Conservation (phyloP, 92 coral and sea anemone genomes). For the Parazoanthus swiftii region DNA sequence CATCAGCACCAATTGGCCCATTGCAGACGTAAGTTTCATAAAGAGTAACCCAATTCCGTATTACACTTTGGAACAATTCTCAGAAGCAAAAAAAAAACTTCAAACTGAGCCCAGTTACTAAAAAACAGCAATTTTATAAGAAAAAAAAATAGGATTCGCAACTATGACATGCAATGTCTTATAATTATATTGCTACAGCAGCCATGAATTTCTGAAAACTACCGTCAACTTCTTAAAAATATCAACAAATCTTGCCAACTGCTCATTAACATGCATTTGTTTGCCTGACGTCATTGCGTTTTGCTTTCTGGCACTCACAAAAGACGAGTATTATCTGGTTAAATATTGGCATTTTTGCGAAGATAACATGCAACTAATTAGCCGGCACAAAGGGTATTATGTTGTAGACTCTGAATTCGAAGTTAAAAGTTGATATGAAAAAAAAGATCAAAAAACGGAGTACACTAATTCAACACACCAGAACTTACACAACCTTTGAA, state of each 20-base stretch:
- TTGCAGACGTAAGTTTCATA: not conserved
- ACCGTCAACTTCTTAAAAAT: not conserved
- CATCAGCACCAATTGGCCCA: not conserved
- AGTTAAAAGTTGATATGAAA: not conserved
- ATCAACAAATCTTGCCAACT: not conserved
- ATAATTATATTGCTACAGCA: not conserved
- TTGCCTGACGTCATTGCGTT: slow-evolving; percentile 12
- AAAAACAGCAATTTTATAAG: not conserved
- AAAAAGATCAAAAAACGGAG: not conserved
- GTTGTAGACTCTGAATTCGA: slow-evolving; percentile 1
- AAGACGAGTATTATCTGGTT: not conserved
- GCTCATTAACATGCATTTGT: not conserved
- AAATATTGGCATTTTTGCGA: not conserved
- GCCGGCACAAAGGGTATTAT: slow-evolving; percentile 2
- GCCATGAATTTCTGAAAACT: not conserved
- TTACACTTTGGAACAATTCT: not conserved
- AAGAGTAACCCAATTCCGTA: slow-evolving; percentile 3
- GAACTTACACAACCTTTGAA: slow-evolving; percentile 11
- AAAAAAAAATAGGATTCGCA: not conserved
- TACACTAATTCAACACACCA: not conserved
- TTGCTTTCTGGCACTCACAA: slow-evolving; percentile 1
- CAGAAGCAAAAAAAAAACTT: not conserved
- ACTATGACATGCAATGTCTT: not conserved
- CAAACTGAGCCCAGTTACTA: slow-evolving; percentile 6
- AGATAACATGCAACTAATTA: not conserved